Evolutionary conservation across 2,113 vertebrate species (phyloP).

Genomic region (Burhinus bistriatus): DNA sequence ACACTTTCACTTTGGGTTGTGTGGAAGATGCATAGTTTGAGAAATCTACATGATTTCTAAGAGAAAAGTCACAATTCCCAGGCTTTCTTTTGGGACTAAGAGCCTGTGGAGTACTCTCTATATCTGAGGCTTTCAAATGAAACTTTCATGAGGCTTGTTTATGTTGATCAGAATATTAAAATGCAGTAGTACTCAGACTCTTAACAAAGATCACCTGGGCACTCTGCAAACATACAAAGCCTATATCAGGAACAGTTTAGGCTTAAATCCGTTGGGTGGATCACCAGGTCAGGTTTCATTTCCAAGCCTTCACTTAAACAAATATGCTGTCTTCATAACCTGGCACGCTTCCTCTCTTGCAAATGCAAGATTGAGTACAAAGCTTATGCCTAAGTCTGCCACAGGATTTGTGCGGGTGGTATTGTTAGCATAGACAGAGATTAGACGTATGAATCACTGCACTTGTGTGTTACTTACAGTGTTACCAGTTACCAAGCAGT

Average conservation of each 20-base stretch:
- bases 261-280: neutral
- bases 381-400: neutral
- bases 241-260: neutral
- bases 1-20: neutral
- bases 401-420: neutral
- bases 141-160: neutral
- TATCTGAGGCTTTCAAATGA: neutral
- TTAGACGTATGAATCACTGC: neutral
- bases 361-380: neutral
- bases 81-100: neutral
- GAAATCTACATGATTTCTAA: neutral
- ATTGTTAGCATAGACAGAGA: neutral
- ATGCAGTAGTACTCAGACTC: neutral
- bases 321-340: neutral
- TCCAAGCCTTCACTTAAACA: neutral
- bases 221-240: neutral
- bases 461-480: neutral
- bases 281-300: neutral
- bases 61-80: neutral
- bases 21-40: neutral
- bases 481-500: neutral
- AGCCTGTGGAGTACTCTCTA: neutral
- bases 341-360: neutral
- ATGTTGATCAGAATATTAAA: neutral
- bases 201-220: neutral